Base-by-base conservation (phyloP, 2,797 vertebrate species). In the Helarctos malayanus region DNA sequence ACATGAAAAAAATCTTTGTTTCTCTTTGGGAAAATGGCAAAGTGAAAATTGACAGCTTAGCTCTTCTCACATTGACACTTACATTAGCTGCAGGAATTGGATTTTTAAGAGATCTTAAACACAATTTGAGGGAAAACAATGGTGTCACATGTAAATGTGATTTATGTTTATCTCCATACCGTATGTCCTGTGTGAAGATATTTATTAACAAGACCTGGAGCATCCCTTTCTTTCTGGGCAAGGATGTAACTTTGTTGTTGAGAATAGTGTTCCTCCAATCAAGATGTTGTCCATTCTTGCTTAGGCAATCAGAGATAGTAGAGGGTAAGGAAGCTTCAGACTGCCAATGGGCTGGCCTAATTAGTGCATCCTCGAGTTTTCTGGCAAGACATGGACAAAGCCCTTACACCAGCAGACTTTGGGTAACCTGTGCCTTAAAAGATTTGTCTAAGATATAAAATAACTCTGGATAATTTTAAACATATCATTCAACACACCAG, bases 1-100 rank as follows among this genome's bases (percentile, higher is more conserved):
- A 93, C 21, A 89, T 68, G 32, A 89, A 87, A 69, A 85, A 95
- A 91, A 57, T 54, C 35, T 97, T 88, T 97, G 65, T 91, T 97
- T 96, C 86, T 95, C 11, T 19, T 96, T 95, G 84, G 73, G 76
- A 92, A 95, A 82, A 21, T 84, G 75, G 84, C 83, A 88, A 86
- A 91, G 25, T 90, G 68, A 95, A 96, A 96, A 84, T 47, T 63
- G 92, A 81, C 82, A 94, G 54, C 63, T 93, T 96, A 92, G 73
- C 49, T 75, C 45, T 96, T 94, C 54, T 94, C 47, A 57, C 18
- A 13, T 69, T 94, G 93, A 85, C 73, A 93, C 92, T 94, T 91
- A 61, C 27, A 89, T 41, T 82, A 90, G 82, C 49, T 81, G 11
- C 13, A 87, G 45, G 57, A 80, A 76, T 45, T 96, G 54, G 76